phyloP scores from a whole-genome alignment of 2,797 vertebrate genomes.

The Fratercula arctica region DNA sequence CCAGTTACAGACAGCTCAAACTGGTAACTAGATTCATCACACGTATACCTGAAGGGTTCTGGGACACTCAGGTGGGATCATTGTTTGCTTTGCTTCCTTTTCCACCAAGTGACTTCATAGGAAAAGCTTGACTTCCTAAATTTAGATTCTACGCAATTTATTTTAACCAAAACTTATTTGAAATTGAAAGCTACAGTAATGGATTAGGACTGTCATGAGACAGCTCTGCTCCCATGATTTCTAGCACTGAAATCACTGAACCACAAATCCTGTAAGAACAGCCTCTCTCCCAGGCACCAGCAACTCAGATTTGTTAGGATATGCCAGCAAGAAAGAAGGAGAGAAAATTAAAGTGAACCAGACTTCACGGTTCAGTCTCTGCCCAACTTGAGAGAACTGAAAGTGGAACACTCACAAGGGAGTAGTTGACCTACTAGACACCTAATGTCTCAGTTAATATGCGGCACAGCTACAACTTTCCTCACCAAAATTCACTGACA shows the following conservation, averaged over 20 bases:
- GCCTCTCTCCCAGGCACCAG: not conserved
- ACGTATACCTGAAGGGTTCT: not conserved
- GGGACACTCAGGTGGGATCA: not conserved
- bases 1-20: not conserved
- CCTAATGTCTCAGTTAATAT: not conserved
- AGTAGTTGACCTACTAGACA: not conserved
- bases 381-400: not conserved
- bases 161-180: not conserved
- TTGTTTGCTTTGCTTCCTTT: not conserved
- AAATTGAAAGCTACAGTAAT: not conserved
- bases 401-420: not conserved
- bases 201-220: not conserved
- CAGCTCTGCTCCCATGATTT: not conserved
- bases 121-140: not conserved
- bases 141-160: not conserved
- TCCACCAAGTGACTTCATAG: not conserved
- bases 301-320: not conserved
- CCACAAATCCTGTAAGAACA: slow-evolving; percentile 34
- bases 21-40: not conserved
- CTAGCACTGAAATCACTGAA: slow-evolving; percentile 24
- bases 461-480: not conserved
- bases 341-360: not conserved
- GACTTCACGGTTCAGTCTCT: not conserved
- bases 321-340: not conserved
- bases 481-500: not conserved